A percentile compares a stretch with the other conserved stretches of the same genome.
These are phyloP conservation scores for Saxidomus purpurata DNA, from an alignment of 1,140 invertebrate species.

Conservation along the genomic window DNA sequence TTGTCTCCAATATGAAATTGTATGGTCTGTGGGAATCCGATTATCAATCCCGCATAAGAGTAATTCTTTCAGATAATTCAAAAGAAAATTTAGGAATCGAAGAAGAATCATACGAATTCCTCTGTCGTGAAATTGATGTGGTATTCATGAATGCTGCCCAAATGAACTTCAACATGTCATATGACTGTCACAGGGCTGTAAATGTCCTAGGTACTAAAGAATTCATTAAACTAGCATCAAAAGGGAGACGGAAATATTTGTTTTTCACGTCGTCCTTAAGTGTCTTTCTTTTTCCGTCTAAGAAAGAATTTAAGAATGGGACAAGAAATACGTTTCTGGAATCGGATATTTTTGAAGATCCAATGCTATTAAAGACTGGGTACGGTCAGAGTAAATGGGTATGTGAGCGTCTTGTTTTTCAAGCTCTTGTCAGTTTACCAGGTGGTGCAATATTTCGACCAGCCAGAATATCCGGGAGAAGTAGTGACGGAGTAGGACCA, in stretches of 20 bases:
- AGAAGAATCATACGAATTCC: constrained; percentile 70
- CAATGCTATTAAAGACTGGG: constrained; percentile 68
- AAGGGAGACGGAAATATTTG: constrained; percentile 72
- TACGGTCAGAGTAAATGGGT: constrained; percentile 80
- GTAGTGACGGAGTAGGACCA: constrained; percentile 71
- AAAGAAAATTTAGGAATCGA: constrained; percentile 72
- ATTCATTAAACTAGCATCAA: constrained; percentile 74
- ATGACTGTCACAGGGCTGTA: constrained; percentile 72
- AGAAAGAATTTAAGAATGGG: neutral
- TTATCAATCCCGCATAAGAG: constrained; percentile 69
- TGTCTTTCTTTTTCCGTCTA: constrained; percentile 74
- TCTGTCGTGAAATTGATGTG: constrained; percentile 71
- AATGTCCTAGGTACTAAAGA: constrained; percentile 76
- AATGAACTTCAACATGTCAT: constrained; percentile 77
- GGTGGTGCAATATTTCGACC: constrained; percentile 79
- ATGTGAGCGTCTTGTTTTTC: constrained; percentile 73
- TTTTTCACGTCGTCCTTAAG: constrained; percentile 74
- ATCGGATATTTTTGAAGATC: constrained; percentile 71
- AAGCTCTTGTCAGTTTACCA: constrained; percentile 73
- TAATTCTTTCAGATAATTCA: constrained; percentile 74
- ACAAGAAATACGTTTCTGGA: constrained; percentile 60
- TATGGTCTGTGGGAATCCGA: constrained; percentile 75
- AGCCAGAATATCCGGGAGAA: constrained; percentile 71
- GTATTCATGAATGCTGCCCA: constrained; percentile 78
- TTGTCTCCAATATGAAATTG: constrained; percentile 72